Evolutionary conservation across 2,888 invertebrate species (phyloP).

Genomic region (Drosophila quinaria): DNA sequence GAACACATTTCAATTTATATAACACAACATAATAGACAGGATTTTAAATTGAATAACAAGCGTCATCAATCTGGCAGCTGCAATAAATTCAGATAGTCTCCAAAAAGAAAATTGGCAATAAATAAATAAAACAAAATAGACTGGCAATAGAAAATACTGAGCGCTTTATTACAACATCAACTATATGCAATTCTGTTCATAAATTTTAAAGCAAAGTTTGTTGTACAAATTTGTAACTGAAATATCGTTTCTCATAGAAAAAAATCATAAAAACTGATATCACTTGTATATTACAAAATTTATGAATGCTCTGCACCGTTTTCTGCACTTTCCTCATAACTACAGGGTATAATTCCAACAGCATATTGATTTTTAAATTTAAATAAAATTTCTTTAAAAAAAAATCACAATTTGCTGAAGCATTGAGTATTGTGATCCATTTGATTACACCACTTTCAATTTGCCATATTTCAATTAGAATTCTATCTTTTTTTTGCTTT

Average conservation of each 20-base stretch:
- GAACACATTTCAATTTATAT: too few relatives aligned
- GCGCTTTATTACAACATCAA: too few relatives aligned
- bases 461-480: constrained; percentile 22
- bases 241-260: too few relatives aligned
- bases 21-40: not conserved
- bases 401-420: constrained; percentile 21
- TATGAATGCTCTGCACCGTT: too few relatives aligned
- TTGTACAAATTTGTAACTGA: too few relatives aligned
- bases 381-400: not conserved
- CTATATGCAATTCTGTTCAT: too few relatives aligned
- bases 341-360: not conserved
- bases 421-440: constrained; percentile 23
- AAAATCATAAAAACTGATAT: too few relatives aligned
- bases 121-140: not conserved
- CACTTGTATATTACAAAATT: too few relatives aligned
- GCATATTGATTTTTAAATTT: not conserved
- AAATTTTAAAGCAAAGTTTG: too few relatives aligned
- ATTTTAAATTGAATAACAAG: not conserved
- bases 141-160: too few relatives aligned
- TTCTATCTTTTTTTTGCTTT: constrained; percentile 1
- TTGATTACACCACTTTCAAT: constrained; percentile 38
- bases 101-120: not conserved
- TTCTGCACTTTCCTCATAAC: not conserved
- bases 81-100: not conserved
- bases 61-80: not conserved